Base-by-base conservation (phyloP, 2,113 vertebrate genomes). In the Mionectes macconnelli region DNA sequence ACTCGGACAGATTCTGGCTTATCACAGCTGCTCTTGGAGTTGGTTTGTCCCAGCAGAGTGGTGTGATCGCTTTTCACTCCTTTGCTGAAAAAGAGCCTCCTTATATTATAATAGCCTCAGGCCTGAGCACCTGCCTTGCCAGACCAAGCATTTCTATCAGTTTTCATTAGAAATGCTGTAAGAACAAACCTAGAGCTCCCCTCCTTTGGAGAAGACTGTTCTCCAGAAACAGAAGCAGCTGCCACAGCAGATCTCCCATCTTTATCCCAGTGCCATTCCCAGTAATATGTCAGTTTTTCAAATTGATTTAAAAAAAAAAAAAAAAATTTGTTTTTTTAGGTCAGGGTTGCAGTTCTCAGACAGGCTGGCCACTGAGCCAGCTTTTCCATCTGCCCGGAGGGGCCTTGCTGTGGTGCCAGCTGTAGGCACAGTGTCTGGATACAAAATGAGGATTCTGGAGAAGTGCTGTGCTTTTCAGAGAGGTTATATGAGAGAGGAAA, bases 351-450 rank as follows among this genome's bases (percentile, higher is more conserved):
- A 52, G 6, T 39, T 90, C 30, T 59, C 68, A 84, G 64, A 16
- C 73, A 56, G 49, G 8, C 70, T 84, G 60, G 45, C 12, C 16
- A 3, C 40, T 57, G 59, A 81, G 68, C 10, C 56, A 8, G 10
- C 42, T 85, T 76, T 55, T 62, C 78, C 47, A 24, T 69, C 72
- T 88, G 82, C 53, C 72, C 18, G 1, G 56, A 72, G 49, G 44
- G 49, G 49, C 76, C 92, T 92, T 93, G 82, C 93, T 92, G 78
- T 90, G 68, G 75, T 94, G 93, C 92, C 93, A 96, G 80, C 93
- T 95, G 85, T 80, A 96, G 92, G 95, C 78, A 50, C 42, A 8
- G 64, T 0, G 44, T 45, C 74, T 69, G 95, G 80, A 50, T 69
- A 53, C 42, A 77, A 70, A 85, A 66, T 2, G 4, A 92, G 42